A percentile compares a stretch with the other conserved stretches of the same genome.
Conservation (phyloP, 1,140 invertebrate species). For the Dermatophagoides farinae region DNA sequence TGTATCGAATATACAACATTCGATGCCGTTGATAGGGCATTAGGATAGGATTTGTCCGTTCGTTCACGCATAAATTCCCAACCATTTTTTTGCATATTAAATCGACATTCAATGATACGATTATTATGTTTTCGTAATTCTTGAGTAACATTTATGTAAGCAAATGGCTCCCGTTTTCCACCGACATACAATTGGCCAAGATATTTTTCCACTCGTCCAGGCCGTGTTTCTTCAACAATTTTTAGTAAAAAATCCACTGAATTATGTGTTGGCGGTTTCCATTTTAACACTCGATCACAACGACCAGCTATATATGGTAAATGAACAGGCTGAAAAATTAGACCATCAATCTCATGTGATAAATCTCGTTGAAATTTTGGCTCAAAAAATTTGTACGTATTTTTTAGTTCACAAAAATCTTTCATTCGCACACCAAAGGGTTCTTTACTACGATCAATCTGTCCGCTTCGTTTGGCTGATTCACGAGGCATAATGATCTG, state of each 20-base stretch:
- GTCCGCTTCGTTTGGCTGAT: slow-evolving; percentile 47
- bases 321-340: slow-evolving; percentile 84
- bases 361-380: slow-evolving; percentile 66
- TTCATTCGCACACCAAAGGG: slow-evolving; percentile 70
- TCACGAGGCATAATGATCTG: slow-evolving; percentile 46
- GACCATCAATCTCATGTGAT: slow-evolving; percentile 83
- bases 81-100: slow-evolving; percentile 33
- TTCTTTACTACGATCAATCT: slow-evolving; percentile 51
- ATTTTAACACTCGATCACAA: slow-evolving; percentile 73
- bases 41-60: slow-evolving; percentile 91
- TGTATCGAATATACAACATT: slow-evolving; percentile 36
- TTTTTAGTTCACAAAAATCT: slow-evolving; percentile 62
- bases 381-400: slow-evolving; percentile 45
- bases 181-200: slow-evolving; percentile 22
- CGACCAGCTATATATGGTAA: slow-evolving; percentile 43
- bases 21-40: slow-evolving; percentile 55
- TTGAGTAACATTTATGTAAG: slow-evolving; percentile 33
- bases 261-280: slow-evolving; percentile 84
- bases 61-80: slow-evolving; percentile 93
- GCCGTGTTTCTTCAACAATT: slow-evolving; percentile 45
- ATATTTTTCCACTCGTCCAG: slow-evolving; percentile 34
- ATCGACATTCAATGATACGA: slow-evolving; percentile 90
- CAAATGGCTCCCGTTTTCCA: slow-evolving; percentile 16
- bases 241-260: slow-evolving; percentile 86
- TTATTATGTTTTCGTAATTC: slow-evolving; percentile 54